Base-by-base conservation (phyloP, 2,113 vertebrate species). In the Camelus bactrianus region DNA sequence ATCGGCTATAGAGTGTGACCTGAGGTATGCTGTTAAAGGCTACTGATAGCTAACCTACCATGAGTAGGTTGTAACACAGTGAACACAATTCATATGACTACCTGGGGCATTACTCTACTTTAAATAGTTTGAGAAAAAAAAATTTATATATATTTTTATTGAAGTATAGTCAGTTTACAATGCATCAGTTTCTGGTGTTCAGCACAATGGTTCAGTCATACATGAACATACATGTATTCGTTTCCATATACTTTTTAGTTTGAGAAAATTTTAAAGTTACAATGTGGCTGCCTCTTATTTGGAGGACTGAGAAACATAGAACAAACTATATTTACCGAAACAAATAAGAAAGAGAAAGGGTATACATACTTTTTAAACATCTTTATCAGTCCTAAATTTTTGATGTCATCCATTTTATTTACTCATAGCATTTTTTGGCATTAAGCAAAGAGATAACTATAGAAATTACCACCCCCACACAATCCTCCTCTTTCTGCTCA, bases 341-440 rank as follows among this genome's bases (percentile, higher is more conserved):
- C 26, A 89, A 54, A 67, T 11, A 90, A 46, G 3, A 62, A 48
- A 50, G 2, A 64, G 50, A 70, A 73, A 87, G 7, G 19, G 14
- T n/a, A 89, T 28, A 16, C 38, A 46, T 56, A 65, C 12, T 82
- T 94, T 70, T 65, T 70, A 89, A 67, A 90, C 15, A 88, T 0
- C 12, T 86, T 81, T 94, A 60, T 76, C 52, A 97, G 70, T 35
- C 19, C 20, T 81, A 73, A 83, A 85, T 89, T 79, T 92, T 87
- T 58, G 82, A 24, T 64, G 84, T 83, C 64, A 82, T 72, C 12
- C 75, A 86, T 54, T 93, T 92, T 80, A 76, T 48, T 93, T 92
- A 77, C 30, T 79, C 26, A 58, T 3, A 56, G 75, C 5, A 82
- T n/a, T 81, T 89, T 83, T 32, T 8, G 10, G 52, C 26, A 89